A percentile compares a stretch with the other conserved stretches of the same genome.
These are phyloP conservation scores for Drosophila conformis DNA, from an alignment of 2,888 invertebrate species.

Conservation along the genomic window DNA sequence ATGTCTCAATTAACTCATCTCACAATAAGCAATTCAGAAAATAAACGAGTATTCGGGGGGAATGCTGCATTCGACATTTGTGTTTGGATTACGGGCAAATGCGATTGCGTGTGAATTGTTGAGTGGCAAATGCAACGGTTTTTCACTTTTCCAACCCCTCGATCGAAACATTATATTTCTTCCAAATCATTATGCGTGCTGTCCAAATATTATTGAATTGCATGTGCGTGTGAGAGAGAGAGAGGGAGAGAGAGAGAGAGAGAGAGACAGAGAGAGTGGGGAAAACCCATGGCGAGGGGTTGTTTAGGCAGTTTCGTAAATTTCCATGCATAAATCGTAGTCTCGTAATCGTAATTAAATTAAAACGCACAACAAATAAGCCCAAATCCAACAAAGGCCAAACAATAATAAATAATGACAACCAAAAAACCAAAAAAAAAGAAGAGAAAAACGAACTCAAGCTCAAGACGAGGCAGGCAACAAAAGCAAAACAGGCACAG, in stretches of 20 bases:
- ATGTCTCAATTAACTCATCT: constrained; percentile 74
- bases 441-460: constrained; percentile 33
- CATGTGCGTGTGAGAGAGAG: neutral
- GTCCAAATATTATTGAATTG: constrained; percentile 75
- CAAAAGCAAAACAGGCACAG: constrained; percentile 35
- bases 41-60: neutral
- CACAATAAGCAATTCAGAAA: constrained; percentile 8
- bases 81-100: constrained; percentile 7
- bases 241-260: neutral
- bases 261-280: neutral
- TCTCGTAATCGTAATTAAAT: constrained; percentile 68
- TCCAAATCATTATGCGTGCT: constrained; percentile 68
- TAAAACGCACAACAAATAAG: constrained; percentile 69
- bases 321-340: constrained; percentile 76
- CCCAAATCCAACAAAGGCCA: constrained; percentile 61
- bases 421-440: constrained; percentile 28
- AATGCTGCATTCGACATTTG: neutral
- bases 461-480: constrained; percentile 37
- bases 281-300: constrained; percentile 32
- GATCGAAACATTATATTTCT: constrained; percentile 49
- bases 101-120: constrained; percentile 68
- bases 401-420: constrained; percentile 77
- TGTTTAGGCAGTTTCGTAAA: constrained; percentile 35
- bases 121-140: constrained; percentile 39
- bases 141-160: constrained; percentile 52